Evolutionary conservation across 2,888 invertebrate species (phyloP).

Genomic region (Meganola albula): DNA sequence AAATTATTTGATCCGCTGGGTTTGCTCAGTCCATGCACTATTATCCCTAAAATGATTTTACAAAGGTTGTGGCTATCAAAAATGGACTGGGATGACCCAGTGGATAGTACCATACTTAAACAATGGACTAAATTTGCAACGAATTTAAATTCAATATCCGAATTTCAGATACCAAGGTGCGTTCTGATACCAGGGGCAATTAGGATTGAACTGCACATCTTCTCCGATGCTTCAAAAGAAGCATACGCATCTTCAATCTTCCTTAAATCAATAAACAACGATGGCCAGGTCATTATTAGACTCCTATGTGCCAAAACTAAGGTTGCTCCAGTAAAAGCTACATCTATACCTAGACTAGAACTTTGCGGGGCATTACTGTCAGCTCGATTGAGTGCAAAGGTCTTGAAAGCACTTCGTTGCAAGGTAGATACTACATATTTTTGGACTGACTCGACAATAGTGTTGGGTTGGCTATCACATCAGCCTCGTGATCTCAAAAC

Average conservation of each 20-base stretch:
- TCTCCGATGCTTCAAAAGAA: not conserved
- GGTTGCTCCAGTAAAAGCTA: constrained; percentile 11
- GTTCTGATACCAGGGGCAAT: no score
- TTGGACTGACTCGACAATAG: constrained; percentile 28
- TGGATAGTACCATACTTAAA: not conserved
- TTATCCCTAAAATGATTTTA: constrained; percentile 6
- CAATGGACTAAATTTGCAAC: not conserved
- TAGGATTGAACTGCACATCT: no score
- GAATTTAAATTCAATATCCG: not conserved
- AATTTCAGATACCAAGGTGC: constrained; percentile 2
- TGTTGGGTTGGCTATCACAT: constrained; percentile 23
- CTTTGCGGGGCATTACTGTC: constrained; percentile 7
- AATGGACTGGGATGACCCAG: constrained; percentile 4
- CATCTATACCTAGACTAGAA: constrained; percentile 10
- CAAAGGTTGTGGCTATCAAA: constrained; percentile 6
- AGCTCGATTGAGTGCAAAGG: constrained; percentile 6
- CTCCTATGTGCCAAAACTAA: constrained; percentile 11
- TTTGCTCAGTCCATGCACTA: constrained; percentile 4
- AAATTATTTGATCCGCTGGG: constrained; percentile 7
- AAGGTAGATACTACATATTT: not conserved
- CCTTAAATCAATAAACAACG: not conserved
- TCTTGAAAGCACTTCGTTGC: constrained; percentile 5
- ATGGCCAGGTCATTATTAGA: not conserved
- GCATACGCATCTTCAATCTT: not conserved
- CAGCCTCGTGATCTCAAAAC: constrained; percentile 18